Evolutionary conservation across 2,888 invertebrate species (phyloP).

Genomic region (Drosophila meridionalis): DNA sequence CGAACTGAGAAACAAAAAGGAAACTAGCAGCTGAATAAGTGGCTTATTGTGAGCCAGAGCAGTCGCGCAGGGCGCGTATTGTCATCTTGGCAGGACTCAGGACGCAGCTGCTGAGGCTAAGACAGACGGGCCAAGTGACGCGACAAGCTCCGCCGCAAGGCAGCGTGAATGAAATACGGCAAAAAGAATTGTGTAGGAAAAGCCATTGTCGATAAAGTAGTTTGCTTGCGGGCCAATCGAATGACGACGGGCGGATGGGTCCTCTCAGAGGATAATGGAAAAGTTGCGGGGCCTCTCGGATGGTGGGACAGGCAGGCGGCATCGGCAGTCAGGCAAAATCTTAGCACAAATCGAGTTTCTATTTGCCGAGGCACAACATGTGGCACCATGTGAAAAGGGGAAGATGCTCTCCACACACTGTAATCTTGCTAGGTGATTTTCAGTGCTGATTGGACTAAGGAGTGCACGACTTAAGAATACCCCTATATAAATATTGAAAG

Average conservation of each 20-base stretch:
- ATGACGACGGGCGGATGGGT: slow-evolving; percentile 4
- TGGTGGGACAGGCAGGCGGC: slow-evolving; percentile 4
- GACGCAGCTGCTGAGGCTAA: slow-evolving; percentile 24
- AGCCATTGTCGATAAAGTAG: slow-evolving; percentile 69
- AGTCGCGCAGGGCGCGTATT: slow-evolving; percentile 25
- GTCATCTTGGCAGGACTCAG: slow-evolving; percentile 25
- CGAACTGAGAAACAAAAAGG: slow-evolving; percentile 30
- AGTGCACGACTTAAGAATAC: neutral
- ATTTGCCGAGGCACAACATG: slow-evolving; percentile 41
- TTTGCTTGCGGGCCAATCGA: slow-evolving; percentile 59
- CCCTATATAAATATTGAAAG: no score
- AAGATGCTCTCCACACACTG: slow-evolving; percentile 5
- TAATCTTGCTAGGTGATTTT: neutral
- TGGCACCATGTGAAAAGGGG: slow-evolving; percentile 21
- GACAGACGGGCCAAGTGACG: slow-evolving; percentile 54
- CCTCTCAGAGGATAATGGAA: neutral
- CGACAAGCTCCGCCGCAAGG: slow-evolving; percentile 77
- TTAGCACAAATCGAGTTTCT: slow-evolving; percentile 68
- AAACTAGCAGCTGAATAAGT: slow-evolving; percentile 74
- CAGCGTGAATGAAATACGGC: slow-evolving; percentile 64
- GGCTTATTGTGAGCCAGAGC: slow-evolving; percentile 72
- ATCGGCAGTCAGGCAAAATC: slow-evolving; percentile 39
- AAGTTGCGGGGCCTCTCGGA: slow-evolving; percentile 5
- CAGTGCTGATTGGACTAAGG: neutral
- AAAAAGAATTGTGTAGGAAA: slow-evolving; percentile 38